Evolutionary conservation across 2,888 invertebrate genomes (phyloP).

Genomic region (Callyntrura guangdongensis): DNA sequence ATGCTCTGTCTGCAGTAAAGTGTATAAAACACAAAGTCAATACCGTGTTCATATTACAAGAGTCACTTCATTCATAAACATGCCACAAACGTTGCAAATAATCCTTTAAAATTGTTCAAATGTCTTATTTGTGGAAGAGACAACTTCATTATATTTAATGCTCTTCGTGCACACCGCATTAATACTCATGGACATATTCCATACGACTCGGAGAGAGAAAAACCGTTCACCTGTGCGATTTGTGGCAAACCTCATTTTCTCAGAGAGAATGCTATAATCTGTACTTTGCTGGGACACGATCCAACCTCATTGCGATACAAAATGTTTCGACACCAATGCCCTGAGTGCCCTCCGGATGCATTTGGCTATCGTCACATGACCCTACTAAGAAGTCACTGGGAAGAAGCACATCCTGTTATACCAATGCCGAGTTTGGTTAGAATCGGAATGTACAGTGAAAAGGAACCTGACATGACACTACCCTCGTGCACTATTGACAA

Average conservation of each 20-base stretch:
- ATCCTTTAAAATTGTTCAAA: slow-evolving; percentile 4
- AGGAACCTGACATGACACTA: background rate
- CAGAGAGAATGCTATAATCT: background rate
- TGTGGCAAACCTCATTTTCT: slow-evolving; percentile 32
- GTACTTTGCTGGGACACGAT: slow-evolving; percentile 30
- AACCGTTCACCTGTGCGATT: slow-evolving; percentile 24
- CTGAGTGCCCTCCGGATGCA: slow-evolving; percentile 32
- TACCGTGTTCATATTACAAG: slow-evolving; percentile 8
- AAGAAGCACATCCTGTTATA: background rate
- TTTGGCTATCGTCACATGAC: slow-evolving; percentile 12
- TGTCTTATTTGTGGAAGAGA: slow-evolving; percentile 40
- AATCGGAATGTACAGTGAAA: background rate
- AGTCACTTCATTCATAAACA: background rate
- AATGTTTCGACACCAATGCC: slow-evolving; percentile 45
- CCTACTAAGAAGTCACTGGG: slow-evolving; percentile 32
- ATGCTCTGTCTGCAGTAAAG: slow-evolving; percentile 18
- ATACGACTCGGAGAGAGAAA: background rate
- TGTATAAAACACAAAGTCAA: background rate
- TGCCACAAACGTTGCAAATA: background rate
- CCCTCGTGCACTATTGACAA: no score
- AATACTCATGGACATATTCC: background rate
- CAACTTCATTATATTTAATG: background rate
- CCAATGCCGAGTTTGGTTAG: background rate
- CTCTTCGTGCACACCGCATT: background rate
- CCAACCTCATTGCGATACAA: background rate